These are phyloP conservation scores for Macroglossus sobrinus DNA, from an alignment of 2,113 vertebrate genomes.

Conservation along the genomic window DNA sequence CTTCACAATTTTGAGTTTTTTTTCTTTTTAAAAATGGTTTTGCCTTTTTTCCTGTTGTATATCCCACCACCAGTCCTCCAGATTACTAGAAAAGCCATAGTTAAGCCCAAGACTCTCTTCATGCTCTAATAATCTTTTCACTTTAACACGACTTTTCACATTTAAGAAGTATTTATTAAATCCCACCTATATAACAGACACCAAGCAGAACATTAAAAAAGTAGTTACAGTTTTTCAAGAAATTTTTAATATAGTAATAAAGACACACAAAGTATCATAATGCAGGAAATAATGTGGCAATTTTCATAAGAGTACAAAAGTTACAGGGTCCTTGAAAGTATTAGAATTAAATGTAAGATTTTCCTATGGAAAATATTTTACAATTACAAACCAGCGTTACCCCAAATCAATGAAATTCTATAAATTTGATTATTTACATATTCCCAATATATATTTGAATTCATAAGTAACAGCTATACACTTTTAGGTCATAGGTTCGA, in stretches of 20 bases:
- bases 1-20: constrained; percentile 2
- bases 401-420: not conserved
- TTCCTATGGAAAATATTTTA: not conserved
- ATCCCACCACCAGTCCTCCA: not conserved
- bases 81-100: constrained; percentile 11
- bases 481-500: not conserved
- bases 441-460: not conserved
- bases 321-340: not conserved
- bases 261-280: not conserved
- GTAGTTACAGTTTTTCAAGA: not conserved
- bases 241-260: constrained; percentile 12
- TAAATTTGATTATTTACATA: not conserved
- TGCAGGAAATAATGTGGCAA: not conserved
- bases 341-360: not conserved
- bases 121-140: not conserved
- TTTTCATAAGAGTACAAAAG: not conserved
- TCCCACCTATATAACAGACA: not conserved
- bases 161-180: constrained; percentile 2
- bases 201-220: not conserved
- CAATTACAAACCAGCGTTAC: not conserved
- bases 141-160: not conserved
- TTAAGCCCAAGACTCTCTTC: not conserved
- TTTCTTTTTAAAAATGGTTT: not conserved
- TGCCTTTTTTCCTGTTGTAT: not conserved
- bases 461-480: not conserved